Conservation (phyloP, 2,888 invertebrate genomes). For the Andrena camellia region DNA sequence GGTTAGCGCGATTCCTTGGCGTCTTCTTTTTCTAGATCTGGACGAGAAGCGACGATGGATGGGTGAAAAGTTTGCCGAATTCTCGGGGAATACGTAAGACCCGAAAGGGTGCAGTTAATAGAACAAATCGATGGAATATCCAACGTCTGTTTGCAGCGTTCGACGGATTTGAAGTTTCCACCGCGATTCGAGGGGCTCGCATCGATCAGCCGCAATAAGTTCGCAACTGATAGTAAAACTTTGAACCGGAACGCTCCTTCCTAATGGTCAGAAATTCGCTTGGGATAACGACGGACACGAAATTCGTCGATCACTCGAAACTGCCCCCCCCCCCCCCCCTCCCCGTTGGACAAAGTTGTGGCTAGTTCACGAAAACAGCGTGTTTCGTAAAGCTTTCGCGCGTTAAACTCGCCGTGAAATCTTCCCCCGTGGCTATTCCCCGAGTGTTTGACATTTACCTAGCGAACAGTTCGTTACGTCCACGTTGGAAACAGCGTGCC, state of each 20-base stretch:
- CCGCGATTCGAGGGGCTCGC: not conserved
- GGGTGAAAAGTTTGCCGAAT: too few relatives aligned
- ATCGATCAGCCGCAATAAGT: slow-evolving; percentile 1
- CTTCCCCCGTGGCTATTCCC: not conserved
- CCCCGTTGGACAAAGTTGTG: too few relatives aligned
- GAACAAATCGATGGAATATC: not conserved
- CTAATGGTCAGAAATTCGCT: not conserved
- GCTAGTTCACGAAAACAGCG: too few relatives aligned
- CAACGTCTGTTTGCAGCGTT: not conserved
- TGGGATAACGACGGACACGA: not conserved
- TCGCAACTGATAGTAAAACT: not conserved
- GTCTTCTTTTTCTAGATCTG: too few relatives aligned
- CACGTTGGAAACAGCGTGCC: not conserved
- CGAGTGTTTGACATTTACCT: slow-evolving; percentile 7
- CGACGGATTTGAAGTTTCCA: not conserved
- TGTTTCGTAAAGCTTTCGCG: too few relatives aligned
- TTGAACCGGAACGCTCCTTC: not conserved
- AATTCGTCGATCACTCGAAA: not conserved
- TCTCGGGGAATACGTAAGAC: too few relatives aligned
- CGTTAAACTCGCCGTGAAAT: too few relatives aligned
- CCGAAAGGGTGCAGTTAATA: not conserved
- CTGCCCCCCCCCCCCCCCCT: too few relatives aligned
- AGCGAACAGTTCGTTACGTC: not conserved
- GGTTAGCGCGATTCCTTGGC: not conserved
- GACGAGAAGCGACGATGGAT: too few relatives aligned